Conservation (phyloP, 2,797 vertebrate genomes). For the Eulemur albifrons region DNA sequence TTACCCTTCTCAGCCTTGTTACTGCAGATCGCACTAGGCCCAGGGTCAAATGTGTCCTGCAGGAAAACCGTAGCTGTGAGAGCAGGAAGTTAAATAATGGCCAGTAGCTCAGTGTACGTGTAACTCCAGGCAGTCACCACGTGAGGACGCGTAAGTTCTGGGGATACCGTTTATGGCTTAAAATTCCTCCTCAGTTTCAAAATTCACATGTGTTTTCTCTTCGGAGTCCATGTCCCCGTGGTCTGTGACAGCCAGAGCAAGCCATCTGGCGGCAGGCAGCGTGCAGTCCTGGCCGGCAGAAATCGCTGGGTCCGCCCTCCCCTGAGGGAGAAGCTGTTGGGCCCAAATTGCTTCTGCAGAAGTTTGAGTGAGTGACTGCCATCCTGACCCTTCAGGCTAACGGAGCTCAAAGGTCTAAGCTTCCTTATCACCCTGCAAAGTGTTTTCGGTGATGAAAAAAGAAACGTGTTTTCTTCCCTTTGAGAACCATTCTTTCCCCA, state of each 20-base stretch:
- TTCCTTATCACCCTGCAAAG: slow-evolving; percentile 28
- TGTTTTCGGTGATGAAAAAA: slow-evolving; percentile 60
- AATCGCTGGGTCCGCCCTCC: background rate
- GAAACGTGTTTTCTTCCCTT: slow-evolving; percentile 43
- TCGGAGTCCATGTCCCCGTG: background rate
- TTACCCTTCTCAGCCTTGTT: background rate
- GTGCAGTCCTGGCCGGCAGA: background rate
- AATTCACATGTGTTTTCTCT: accelerated
- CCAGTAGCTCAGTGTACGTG: background rate
- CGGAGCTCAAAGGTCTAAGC: background rate
- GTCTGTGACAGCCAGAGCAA: background rate
- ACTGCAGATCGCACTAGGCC: background rate
- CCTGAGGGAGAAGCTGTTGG: background rate
- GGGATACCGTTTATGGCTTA: background rate
- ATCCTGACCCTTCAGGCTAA: slow-evolving; percentile 25
- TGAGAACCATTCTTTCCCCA: slow-evolving; percentile 9
- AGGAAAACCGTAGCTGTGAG: background rate
- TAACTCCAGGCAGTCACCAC: background rate
- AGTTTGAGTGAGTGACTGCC: background rate
- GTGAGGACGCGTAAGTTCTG: background rate
- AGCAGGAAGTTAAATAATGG: background rate
- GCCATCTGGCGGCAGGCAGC: background rate
- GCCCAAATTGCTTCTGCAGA: slow-evolving; percentile 23
- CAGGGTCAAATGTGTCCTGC: background rate
- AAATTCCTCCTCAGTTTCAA: background rate